These are phyloP conservation scores for Phanerotoma sp. DNA, from an alignment of 2,888 invertebrate genomes.

Conservation along the genomic window DNA sequence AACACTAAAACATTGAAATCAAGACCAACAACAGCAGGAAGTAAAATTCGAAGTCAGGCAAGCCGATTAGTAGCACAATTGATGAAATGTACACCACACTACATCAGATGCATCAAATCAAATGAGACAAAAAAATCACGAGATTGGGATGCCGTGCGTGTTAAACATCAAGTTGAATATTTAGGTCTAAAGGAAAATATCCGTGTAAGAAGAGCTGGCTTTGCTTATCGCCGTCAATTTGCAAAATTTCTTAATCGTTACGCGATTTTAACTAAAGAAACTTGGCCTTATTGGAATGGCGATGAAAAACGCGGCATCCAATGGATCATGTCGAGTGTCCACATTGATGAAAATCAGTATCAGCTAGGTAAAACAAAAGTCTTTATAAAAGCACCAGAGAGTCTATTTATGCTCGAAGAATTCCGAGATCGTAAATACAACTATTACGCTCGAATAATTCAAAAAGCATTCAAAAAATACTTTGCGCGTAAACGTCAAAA, in stretches of 20 bases:
- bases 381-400: conserved; percentile 69
- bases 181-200: conserved; percentile 70
- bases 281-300: conserved; percentile 64
- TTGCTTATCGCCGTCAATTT: conserved; percentile 66
- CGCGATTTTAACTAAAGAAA: conserved; percentile 66
- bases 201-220: conserved; percentile 68
- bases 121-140: conserved; percentile 68
- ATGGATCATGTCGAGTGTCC: conserved; percentile 62
- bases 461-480: conserved; percentile 67
- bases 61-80: conserved; percentile 66
- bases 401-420: conserved; percentile 68
- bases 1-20: conserved; percentile 57
- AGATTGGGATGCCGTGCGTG: conserved; percentile 68
- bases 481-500: conserved; percentile 63
- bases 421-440: conserved; percentile 68
- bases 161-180: conserved; percentile 67
- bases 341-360: conserved; percentile 65
- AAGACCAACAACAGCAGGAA: conserved; percentile 67
- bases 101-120: conserved; percentile 71
- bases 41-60: conserved; percentile 68
- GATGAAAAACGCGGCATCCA: conserved; percentile 61
- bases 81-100: conserved; percentile 69
- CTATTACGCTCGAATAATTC: conserved; percentile 65
- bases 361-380: conserved; percentile 68
- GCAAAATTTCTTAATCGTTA: conserved; percentile 67